Evolutionary conservation across 2,113 vertebrate genomes (phyloP).

Genomic region (Callaeas wilsoni): DNA sequence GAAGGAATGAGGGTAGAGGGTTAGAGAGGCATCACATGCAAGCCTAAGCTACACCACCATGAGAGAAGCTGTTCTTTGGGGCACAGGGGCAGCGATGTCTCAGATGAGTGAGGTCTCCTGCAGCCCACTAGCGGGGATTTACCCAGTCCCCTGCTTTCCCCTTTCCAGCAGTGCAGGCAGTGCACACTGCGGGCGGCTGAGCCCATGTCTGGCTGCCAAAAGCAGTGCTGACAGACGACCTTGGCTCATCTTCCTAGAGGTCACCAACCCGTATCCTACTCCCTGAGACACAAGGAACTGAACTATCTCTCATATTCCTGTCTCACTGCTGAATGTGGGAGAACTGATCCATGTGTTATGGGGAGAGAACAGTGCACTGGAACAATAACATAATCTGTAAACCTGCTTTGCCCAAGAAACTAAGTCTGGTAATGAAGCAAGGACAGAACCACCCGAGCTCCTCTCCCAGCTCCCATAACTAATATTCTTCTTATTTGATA

Average conservation of each 20-base stretch:
- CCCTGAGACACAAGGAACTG: neutral
- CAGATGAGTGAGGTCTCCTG: neutral
- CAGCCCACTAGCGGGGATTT: neutral
- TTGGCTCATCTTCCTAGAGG: neutral
- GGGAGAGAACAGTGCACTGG: neutral
- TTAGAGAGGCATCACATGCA: rapidly evolving
- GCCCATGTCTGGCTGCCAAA: rapidly evolving
- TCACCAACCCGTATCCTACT: neutral
- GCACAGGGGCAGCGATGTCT: neutral
- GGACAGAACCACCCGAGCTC: neutral
- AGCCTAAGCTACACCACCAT: neutral
- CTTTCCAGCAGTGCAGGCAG: rapidly evolving
- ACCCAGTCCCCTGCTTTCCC: rapidly evolving
- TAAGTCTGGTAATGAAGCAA: neutral
- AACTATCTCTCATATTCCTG: neutral
- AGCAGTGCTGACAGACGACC: neutral
- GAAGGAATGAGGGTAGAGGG: neutral
- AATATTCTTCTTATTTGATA: neutral
- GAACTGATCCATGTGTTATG: neutral
- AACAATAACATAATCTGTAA: neutral
- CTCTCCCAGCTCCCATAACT: neutral
- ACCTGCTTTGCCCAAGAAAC: neutral
- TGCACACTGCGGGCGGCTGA: rapidly evolving
- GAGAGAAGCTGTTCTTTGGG: neutral
- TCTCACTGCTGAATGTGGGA: neutral